Base-by-base conservation (phyloP, 2,888 invertebrate species). In the Antheraea yamamai region DNA sequence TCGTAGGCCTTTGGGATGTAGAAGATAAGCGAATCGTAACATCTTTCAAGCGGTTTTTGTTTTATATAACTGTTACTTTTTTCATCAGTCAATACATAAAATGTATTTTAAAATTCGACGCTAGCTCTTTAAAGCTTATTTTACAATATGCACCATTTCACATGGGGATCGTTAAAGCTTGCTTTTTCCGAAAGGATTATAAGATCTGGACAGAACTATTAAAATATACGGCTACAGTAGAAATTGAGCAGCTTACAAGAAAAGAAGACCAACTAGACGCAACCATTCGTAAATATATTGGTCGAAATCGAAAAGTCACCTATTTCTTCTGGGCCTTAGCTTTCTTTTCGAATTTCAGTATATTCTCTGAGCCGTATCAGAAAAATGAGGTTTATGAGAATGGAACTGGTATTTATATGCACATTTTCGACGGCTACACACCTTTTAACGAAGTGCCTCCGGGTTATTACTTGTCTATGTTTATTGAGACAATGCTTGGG, bases 71-170 rank as follows among this genome's bases (percentile, higher is more conserved):
- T n/a, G 78, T 88, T 55, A 20, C 71, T 0, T 91, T 90, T 75
- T 92, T 91, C 80, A 80, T 86, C 35, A 88, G 86, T 58, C 89
- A 90, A 77, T 91, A 91, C 76, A 52, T 90, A 4, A 92, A 85
- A 81, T 89, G 88, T 75, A 72, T 82, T 7, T 77, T 89, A 23
- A 80, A 80, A 70, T 84, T 86, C n/a, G 81, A 85, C 55, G 4
- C 77, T 4, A 83, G 79, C n/a, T 85, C 86, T 2, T 72, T 92
- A 0, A 85, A 85, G 73, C 79, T 87, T 10, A 85, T 92, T 52
- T 79, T 92, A 0, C 87, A 91, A 75, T 89, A 87, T 74, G 88
- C 88, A 8, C 91, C 92, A 3, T 92, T 91, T 76, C 92, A 92
- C 75, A 84, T 91, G 79, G 91, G 91, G 0, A 82, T 91, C 3